Evolutionary conservation across 2,888 invertebrate genomes (phyloP).

Genomic region (Arctia plantaginis): DNA sequence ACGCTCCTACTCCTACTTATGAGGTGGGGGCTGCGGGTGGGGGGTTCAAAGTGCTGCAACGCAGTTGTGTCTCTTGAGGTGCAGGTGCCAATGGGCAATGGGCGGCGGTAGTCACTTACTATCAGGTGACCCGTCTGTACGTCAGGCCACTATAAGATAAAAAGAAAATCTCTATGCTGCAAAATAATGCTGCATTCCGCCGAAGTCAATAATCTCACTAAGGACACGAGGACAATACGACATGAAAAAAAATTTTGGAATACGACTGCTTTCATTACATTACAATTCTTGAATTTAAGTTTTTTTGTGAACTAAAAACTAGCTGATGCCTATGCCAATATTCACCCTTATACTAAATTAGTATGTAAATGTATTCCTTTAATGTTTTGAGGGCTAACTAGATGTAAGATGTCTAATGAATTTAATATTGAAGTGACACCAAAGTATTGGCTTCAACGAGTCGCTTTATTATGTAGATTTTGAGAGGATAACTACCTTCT

Average conservation of each 20-base stretch:
- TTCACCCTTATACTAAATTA: not conserved
- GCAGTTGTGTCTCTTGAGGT: too few species aligned
- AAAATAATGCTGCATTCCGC: too few species aligned
- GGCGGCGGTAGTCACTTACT: too few species aligned
- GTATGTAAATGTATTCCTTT: not conserved
- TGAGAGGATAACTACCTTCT: constrained; percentile 22
- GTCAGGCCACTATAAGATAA: too few species aligned
- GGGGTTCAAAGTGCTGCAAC: too few species aligned
- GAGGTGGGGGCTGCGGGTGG: too few species aligned
- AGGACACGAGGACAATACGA: not conserved
- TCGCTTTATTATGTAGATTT: constrained; percentile 33
- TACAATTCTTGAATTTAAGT: not conserved
- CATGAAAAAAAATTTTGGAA: not conserved
- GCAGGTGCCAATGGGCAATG: too few species aligned
- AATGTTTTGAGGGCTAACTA: not conserved
- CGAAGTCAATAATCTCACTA: too few species aligned
- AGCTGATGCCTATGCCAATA: not conserved
- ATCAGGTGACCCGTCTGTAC: too few species aligned
- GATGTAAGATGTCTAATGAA: not conserved
- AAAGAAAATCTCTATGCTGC: too few species aligned
- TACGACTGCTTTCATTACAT: not conserved
- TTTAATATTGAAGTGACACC: not conserved
- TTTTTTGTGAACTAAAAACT: not conserved
- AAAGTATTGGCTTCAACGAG: constrained; percentile 17
- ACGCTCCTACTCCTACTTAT: too few species aligned